Base-by-base conservation (phyloP, 2,888 invertebrate genomes). In the Metalampra italica region DNA sequence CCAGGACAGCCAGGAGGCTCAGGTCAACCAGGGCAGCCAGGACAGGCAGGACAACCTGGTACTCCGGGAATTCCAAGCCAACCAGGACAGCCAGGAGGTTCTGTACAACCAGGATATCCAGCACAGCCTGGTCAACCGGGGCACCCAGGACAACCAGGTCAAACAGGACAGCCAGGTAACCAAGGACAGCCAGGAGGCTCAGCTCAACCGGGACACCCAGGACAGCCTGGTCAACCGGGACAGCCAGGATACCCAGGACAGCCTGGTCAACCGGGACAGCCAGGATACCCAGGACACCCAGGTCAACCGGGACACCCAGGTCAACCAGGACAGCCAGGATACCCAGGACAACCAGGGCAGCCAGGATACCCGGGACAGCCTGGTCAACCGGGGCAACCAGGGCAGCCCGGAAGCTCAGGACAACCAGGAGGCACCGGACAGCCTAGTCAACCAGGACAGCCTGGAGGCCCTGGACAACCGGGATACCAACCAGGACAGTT, bases 141-240 rank as follows among this genome's bases (percentile, higher is more conserved):
- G 1, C 56, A 71, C 30, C 75, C 75, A 38, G 66, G 68, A 22
- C 55, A 68, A 4, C 64, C 56, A n/a, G 62, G 67, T 29, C 15
- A 56, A 0, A 68, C 71, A 9, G 68, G 51, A 38, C 45, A 68
- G 32, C 86, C 84, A 13, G 79, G 76, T 4, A 58, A 53, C 38
- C 84, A 82, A 34, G 68, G 65, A 36, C 52, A 59, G 13, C 55
- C 78, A 14, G 64, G 61, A 4, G 53, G 55, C 8, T 57, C 65
- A 0, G 64, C 60, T 5, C 43, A 55, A 1, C 64, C 62, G 15
- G 50, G 81, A 30, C 69, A 78, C 62, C 75, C 76, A 11, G 81
- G 82, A 3, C 71, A 75, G 49, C 78, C 80, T 13, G 75, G 69
- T 9, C 66, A 73, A 0, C 69, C 57, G 7, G 50, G 50, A 8